Base-by-base conservation (phyloP, 2,797 vertebrate genomes). In the Salarias fasciatus region DNA sequence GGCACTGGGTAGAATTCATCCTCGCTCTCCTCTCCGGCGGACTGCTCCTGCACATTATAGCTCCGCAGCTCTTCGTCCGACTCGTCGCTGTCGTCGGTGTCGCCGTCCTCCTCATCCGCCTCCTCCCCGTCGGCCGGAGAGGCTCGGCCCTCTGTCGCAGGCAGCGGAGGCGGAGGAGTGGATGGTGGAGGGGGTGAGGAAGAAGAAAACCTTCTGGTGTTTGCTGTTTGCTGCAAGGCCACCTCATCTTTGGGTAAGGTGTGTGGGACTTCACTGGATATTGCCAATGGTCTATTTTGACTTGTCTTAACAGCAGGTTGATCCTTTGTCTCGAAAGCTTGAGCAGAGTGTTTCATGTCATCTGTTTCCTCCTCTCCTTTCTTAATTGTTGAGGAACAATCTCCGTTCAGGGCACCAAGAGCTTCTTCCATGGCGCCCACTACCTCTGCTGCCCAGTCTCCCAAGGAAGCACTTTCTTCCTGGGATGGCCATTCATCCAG, bases 41-140 rank as follows among this genome's bases (percentile, higher is more conserved):
- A 95, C 53, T 93, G 94, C 54, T 96, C 95, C 88, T 94, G 96
- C 63, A 95, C 83, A 40, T 92, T 93, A 83, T 96, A 96, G 69
- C 83, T 91, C 29, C 94, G 88, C 49, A 97, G 90, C 58, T 97
- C 97, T 78, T 99, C 97, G 0, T 98, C 98, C 0, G 95, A 97
- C 72, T 96, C 97, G 0, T 98, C 95, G 0, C 97, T 98, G 86
- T 98, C 96, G 0, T 97, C 96, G 0, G 93, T 94, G 75, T 96
- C 94, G 0, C 92, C 94, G 6, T 94, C 94, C 15, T 96, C 96
- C 43, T 94, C 90, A 18, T 96, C 95, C 0, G 80, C 92, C 42
- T 94, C 94, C 1, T 86, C 87, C 1, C 88, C 87, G 0, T 91
- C 85, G 0, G 45, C 77, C 0, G 75, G 61, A 28, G 75, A 67